phyloP scores from a whole-genome alignment of 2,797 vertebrate genomes.

The Craterocephalus amniculus region DNA sequence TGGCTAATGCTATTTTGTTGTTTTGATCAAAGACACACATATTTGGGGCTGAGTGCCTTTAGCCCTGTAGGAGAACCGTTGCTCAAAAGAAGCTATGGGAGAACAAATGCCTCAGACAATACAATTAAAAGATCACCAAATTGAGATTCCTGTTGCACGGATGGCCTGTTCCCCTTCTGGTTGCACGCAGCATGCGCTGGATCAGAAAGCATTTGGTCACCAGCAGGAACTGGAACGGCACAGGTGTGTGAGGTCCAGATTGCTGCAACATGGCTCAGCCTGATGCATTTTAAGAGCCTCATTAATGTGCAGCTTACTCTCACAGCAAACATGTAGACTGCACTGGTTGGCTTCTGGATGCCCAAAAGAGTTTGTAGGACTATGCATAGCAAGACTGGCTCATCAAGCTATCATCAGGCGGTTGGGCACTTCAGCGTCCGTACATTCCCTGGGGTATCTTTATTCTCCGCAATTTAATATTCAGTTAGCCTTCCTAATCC shows the following conservation, averaged over 20 bases:
- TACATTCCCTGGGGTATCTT: background rate
- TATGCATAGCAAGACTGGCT: background rate
- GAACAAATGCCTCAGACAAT: slow-evolving; percentile 51
- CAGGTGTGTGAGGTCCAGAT: slow-evolving; percentile 33
- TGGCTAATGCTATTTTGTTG: slow-evolving; percentile 62
- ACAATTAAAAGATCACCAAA: slow-evolving; percentile 50
- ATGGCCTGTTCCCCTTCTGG: slow-evolving; percentile 31
- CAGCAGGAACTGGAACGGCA: slow-evolving; percentile 30
- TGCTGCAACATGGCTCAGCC: slow-evolving; percentile 15
- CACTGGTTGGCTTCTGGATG: slow-evolving; percentile 17
- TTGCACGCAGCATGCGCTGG: slow-evolving; percentile 21
- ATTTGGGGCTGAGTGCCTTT: slow-evolving; percentile 31
- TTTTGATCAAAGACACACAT: slow-evolving; percentile 55
- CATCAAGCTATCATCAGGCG: background rate
- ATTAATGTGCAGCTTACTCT: slow-evolving; percentile 41
- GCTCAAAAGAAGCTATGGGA: slow-evolving; percentile 15
- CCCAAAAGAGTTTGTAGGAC: slow-evolving; percentile 21
- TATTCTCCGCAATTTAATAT: background rate
- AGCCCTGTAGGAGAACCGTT: slow-evolving; percentile 27
- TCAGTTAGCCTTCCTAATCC: background rate
- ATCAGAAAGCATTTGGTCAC: slow-evolving; percentile 56
- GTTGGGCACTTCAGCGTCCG: background rate
- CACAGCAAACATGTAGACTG: slow-evolving; percentile 10
- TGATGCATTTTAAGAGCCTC: slow-evolving; percentile 56
- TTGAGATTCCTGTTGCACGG: slow-evolving; percentile 15